A percentile compares a stretch with the other conserved stretches of the same genome.
phyloP scores from a whole-genome alignment of 1,140 invertebrate genomes.

The Pseudomyrmex concolor region DNA sequence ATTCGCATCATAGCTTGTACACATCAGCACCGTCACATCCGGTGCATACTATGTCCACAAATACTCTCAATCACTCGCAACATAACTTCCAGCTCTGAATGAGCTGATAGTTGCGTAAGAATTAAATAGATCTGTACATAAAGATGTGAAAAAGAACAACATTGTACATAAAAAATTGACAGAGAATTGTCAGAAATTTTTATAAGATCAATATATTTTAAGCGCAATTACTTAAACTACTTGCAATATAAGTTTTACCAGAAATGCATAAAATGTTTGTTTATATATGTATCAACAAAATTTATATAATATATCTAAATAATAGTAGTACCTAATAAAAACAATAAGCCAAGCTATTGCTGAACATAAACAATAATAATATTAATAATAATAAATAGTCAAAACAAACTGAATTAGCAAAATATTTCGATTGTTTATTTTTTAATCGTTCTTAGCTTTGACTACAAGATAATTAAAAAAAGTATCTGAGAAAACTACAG shows the following conservation, averaged over 20 bases:
- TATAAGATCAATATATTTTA: background rate
- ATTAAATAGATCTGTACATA: slow-evolving; percentile 56
- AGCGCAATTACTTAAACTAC: slow-evolving; percentile 3
- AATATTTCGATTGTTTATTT: too few relatives aligned
- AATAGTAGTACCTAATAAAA: too few relatives aligned
- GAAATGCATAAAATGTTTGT: background rate
- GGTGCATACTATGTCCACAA: slow-evolving; percentile 82
- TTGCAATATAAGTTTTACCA: background rate
- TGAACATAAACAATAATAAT: too few relatives aligned
- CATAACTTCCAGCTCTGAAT: slow-evolving; percentile 83
- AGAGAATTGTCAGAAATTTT: background rate
- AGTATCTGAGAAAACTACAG: too few relatives aligned
- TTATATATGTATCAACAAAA: background rate
- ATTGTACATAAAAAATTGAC: slow-evolving; percentile 56
- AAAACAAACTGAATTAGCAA: too few relatives aligned
- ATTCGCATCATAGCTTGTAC: slow-evolving; percentile 84
- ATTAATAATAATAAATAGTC: too few relatives aligned
- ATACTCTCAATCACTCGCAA: slow-evolving; percentile 83
- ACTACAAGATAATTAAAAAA: too few relatives aligned
- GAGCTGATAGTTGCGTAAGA: background rate
- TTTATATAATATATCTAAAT: too few relatives aligned
- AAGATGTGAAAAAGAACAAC: slow-evolving; percentile 1
- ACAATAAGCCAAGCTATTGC: too few relatives aligned
- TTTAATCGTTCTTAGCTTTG: too few relatives aligned
- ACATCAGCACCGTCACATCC: slow-evolving; percentile 81